Percentiles rank a stretch among this genome's conserved stretches.
These are phyloP conservation scores for Connochaetes taurinus DNA, from an alignment of 2,113 vertebrate genomes.

Conservation along the genomic window DNA sequence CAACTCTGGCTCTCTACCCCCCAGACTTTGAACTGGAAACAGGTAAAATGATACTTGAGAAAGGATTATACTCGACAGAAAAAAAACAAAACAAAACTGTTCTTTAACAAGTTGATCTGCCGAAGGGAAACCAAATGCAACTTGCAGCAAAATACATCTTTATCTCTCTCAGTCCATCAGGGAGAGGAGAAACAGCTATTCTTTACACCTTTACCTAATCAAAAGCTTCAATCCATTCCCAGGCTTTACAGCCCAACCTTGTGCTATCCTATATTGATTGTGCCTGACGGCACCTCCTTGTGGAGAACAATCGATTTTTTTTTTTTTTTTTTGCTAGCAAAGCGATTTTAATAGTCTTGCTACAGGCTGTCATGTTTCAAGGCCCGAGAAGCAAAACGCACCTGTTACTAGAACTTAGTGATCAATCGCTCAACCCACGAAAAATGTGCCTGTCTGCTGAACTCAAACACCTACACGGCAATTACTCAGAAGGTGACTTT, in stretches of 20 bases:
- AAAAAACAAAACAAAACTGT: neutral
- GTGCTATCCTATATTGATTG: slow-evolving; percentile 75
- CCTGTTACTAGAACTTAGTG: slow-evolving; percentile 68
- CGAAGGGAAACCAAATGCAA: neutral
- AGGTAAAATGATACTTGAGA: neutral
- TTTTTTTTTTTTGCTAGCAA: slow-evolving; percentile 78
- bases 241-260: slow-evolving; percentile 59
- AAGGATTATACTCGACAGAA: neutral
- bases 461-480: slow-evolving; percentile 49
- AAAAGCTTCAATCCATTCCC: slow-evolving; percentile 71
- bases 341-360: slow-evolving; percentile 80
- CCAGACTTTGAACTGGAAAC: neutral
- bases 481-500: slow-evolving; percentile 68
- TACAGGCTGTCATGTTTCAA: slow-evolving; percentile 66
- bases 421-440: slow-evolving; percentile 69
- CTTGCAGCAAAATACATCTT: slow-evolving; percentile 62
- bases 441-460: slow-evolving; percentile 65
- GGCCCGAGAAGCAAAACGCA: slow-evolving; percentile 69
- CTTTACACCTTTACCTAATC: slow-evolving; percentile 68
- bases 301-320: slow-evolving; percentile 81
- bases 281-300: slow-evolving; percentile 77
- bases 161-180: slow-evolving; percentile 34
- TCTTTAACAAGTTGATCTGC: neutral
- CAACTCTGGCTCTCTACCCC: neutral
- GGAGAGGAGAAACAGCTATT: slow-evolving; percentile 56